Evolutionary conservation across 2,888 invertebrate species (phyloP).

Genomic region (Tenthredo notha): DNA sequence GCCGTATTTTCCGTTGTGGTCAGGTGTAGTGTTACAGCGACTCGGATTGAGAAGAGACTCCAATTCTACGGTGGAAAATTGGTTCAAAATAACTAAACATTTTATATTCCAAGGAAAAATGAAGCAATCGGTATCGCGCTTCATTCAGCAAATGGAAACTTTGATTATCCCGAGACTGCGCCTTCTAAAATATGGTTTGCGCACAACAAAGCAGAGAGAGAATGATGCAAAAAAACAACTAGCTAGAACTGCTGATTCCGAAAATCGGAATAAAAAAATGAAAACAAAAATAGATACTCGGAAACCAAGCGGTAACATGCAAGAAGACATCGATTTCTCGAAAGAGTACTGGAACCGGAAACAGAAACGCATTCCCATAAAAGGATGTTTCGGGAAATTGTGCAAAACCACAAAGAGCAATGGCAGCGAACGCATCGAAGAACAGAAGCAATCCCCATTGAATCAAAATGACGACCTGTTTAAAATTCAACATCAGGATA

Average conservation of each 20-base stretch:
- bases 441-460: neutral
- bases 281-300: neutral
- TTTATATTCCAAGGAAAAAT: slow-evolving; percentile 45
- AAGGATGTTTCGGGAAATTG: neutral
- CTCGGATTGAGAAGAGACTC: slow-evolving; percentile 52
- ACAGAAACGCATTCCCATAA: neutral
- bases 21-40: slow-evolving; percentile 42
- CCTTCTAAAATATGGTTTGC: neutral
- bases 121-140: slow-evolving; percentile 33
- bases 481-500: neutral
- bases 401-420: neutral
- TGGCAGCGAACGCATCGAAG: neutral
- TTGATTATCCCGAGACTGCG: neutral
- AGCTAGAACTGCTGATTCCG: neutral
- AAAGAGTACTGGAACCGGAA: neutral
- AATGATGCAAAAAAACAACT: neutral
- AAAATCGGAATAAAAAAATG: neutral
- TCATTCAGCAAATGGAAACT: neutral
- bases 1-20: slow-evolving; percentile 53
- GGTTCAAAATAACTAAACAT: slow-evolving; percentile 54
- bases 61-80: slow-evolving; percentile 55
- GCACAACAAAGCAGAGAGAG: neutral
- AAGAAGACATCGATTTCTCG: neutral
- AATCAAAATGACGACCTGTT: neutral
- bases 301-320: neutral